Evolutionary conservation across 1,140 invertebrate genomes (phyloP), one percentile per base, ranked within the genome.

Genomic region (Aricia agestis): DNA sequence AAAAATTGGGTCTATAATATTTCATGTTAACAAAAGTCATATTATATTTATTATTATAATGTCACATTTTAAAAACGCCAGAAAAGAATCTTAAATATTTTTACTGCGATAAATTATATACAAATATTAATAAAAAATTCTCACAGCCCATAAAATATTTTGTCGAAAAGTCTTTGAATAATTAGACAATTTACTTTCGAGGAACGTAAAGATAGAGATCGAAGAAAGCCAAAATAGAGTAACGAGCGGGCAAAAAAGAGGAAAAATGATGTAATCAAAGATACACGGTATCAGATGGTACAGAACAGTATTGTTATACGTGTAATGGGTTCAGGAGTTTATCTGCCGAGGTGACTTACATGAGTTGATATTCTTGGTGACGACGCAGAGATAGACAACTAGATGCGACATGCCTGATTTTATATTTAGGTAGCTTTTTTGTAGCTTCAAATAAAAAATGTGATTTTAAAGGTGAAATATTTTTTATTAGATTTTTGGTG

Each of bases 251-350:
- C 42, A 45, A 61, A 19, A 58, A 19, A 61, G 59, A 18, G 59
- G 59, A 61, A 61, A 59, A 68, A 17, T 71, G 71, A 82, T 77
- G 68, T 77, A 76, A 71, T 71, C 72, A 74, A 73, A 74, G 76
- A 79, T 78, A 77, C 65, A 65, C 61, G 45, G 58, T 72, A 74
- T 76, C 76, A 75, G 75, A 73, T 71, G 74, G 74, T 71, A 77
- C 73, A 78, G 25, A 36, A 73, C 69, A 74, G 78, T 74, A 75
- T 76, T 78, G 75, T 77, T 72, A 74, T 77, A 81, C 78, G 74
- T 82, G 76, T 76, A 77, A 76, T 68, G 76, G 78, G 78, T 77
- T 78, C 76, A 76, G 65, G 76, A 78, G 77, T 82, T 82, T 84
- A 82, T 84, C 81, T 73, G 25, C 63, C 59, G 72, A 81, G 76